Conservation (phyloP, 2,888 invertebrate genomes). For the Priocnemis perturbator region DNA sequence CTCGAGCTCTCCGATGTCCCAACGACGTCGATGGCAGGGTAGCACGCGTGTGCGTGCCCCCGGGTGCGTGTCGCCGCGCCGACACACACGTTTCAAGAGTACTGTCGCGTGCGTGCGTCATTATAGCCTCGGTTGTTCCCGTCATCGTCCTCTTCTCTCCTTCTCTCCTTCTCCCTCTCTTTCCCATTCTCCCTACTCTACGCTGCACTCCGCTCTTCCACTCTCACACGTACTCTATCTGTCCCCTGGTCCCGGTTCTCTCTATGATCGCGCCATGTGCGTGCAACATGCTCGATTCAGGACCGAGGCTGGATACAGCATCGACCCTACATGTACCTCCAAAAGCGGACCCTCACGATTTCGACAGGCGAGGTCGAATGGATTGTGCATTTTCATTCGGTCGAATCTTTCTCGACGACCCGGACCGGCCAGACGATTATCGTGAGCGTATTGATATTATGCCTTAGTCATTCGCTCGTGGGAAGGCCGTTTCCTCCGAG, state of each 20-base stretch:
- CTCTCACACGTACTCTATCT: slow-evolving; percentile 9
- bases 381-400: slow-evolving; percentile 6
- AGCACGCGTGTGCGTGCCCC: slow-evolving; percentile 33
- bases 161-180: slow-evolving; percentile 15
- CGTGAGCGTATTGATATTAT: slow-evolving; percentile 1
- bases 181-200: not conserved
- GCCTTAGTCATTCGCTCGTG: not conserved
- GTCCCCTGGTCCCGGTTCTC: slow-evolving; percentile 3
- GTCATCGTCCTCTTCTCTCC: slow-evolving; percentile 4
- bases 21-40: slow-evolving; percentile 22
- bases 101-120: slow-evolving; percentile 35
- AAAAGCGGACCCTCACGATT: not conserved
- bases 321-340: no score
- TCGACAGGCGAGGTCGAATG: not conserved
- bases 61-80: slow-evolving; percentile 38
- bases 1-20: slow-evolving; percentile 61
- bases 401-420: not conserved
- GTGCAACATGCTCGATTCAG: slow-evolving; percentile 51
- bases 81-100: not conserved
- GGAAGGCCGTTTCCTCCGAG: no score
- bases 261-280: slow-evolving; percentile 55
- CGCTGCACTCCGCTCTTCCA: not conserved
- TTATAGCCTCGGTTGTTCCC: slow-evolving; percentile 21
- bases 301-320: no score
- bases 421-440: not conserved